Evolutionary conservation across 2,113 vertebrate species (phyloP).

Genomic region (Mixornis gularis): DNA sequence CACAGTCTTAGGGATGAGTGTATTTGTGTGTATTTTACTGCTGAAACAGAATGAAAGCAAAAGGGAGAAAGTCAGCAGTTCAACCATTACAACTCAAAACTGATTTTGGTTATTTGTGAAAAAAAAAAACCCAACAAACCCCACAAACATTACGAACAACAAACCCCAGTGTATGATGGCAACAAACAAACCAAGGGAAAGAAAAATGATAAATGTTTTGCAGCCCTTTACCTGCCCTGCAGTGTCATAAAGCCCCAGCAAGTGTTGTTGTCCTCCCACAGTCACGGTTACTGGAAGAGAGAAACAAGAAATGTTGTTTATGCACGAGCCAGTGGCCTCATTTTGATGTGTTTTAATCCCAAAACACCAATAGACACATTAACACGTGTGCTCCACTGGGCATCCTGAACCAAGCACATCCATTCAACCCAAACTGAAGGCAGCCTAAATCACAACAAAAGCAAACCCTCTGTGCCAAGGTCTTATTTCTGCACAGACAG

Average conservation of each 20-base stretch:
- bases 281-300: constrained; percentile 81
- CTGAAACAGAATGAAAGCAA: background rate
- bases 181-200: background rate
- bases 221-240: constrained; percentile 82
- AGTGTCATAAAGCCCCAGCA: constrained; percentile 86
- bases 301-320: constrained; percentile 3
- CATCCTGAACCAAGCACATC: background rate
- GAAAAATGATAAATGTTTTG: background rate
- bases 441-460: background rate
- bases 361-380: background rate
- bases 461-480: background rate
- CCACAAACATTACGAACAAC: background rate
- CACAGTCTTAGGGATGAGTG: background rate
- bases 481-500: background rate
- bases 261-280: constrained; percentile 84
- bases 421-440: background rate
- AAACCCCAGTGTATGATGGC: background rate
- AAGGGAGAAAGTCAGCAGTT: background rate
- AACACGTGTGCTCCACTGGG: background rate
- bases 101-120: background rate
- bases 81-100: background rate
- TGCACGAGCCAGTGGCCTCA: background rate
- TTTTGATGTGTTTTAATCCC: background rate
- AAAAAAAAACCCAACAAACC: background rate
- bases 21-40: background rate